A percentile compares a stretch with the other conserved stretches of the same genome.
These are phyloP conservation scores for Caenorhabditis auriculariae DNA, from an alignment of 2,888 invertebrate genomes.

Conservation along the genomic window DNA sequence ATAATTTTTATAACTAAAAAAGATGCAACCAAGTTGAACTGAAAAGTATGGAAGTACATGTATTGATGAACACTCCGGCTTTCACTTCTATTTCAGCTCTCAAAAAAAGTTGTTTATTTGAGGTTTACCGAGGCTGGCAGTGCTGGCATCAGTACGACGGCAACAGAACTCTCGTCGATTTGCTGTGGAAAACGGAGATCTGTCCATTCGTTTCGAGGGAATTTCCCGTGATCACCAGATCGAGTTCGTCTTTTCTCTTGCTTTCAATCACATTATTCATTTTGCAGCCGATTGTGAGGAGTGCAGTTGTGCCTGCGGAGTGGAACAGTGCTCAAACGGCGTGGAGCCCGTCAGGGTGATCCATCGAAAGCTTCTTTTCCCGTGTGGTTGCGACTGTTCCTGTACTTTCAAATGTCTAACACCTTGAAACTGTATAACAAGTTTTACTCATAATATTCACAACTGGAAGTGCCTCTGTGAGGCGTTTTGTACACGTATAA, in stretches of 20 bases:
- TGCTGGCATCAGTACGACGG: constrained; percentile 61
- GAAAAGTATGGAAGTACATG: neutral
- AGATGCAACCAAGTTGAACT: neutral
- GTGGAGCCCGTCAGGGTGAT: constrained; percentile 50
- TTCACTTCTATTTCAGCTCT: neutral
- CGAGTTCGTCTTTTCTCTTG: constrained; percentile 13
- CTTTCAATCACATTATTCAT: neutral
- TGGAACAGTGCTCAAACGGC: constrained; percentile 54
- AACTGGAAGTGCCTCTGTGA: neutral
- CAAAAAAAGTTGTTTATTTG: neutral
- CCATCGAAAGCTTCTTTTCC: constrained; percentile 45
- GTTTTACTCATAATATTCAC: neutral
- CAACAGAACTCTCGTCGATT: constrained; percentile 54
- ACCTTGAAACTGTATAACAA: neutral
- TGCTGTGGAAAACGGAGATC: constrained; percentile 61
- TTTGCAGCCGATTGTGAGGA: constrained; percentile 43
- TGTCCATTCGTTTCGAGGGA: constrained; percentile 48
- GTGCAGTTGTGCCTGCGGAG: constrained; percentile 57
- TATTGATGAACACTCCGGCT: neutral
- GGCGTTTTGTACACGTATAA: neutral
- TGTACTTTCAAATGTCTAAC: constrained; percentile 52
- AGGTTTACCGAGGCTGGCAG: constrained; percentile 52
- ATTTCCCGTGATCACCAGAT: constrained; percentile 29
- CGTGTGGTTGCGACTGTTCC: constrained; percentile 54
- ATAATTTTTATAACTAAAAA: neutral